Base-by-base conservation (phyloP, 2,888 invertebrate genomes). In the Cosmorhoe ocellata region DNA sequence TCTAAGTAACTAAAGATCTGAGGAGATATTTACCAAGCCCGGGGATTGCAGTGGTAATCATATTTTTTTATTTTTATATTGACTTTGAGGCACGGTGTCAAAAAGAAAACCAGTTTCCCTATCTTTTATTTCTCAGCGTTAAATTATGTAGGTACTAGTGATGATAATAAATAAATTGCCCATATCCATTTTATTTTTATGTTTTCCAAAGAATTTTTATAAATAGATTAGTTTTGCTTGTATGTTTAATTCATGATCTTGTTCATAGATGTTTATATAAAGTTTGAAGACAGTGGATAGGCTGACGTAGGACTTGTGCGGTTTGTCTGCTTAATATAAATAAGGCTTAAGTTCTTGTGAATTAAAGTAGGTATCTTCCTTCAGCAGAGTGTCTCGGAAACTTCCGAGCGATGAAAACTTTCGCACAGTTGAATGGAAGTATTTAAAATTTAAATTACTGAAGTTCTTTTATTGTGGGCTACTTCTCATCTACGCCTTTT, bases 381-480 rank as follows among this genome's bases (percentile, higher is more conserved):
- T 40, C 36, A 48, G 10, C 39, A 44, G 48, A 52, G 33, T 44
- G 48, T 48, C 52, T 40, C 38, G 8, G 30, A 45, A 53, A 53
- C 38, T 45, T 54, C 42, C 24, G 33, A 33, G 45, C 41, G 49
- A 43, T 41, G 45, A 33, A 46, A 56, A 49, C 52, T 56, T 46
- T 43, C 26, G 9, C 32, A 36, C 50, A 48, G 48, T 52, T 52
- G 42, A 45, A 49, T 49, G 45, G 42, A 52, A 48, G 56, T 47
- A 52, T 56, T 52, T 52, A 45, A 49, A 38, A 56, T 49, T 49
- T 39, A 52, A 56, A 52, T 52, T 52, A 45, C 37, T 48, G n/a
- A 26, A 51, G 51, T 37, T 52, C 33, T 46, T 56, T 57, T 40
- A 31, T 40, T 32, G 34, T 31, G 36, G 28, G 26, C 12, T 43